Evolutionary conservation across 2,113 vertebrate species (phyloP).

Genomic region (Oxyura jamaicensis): DNA sequence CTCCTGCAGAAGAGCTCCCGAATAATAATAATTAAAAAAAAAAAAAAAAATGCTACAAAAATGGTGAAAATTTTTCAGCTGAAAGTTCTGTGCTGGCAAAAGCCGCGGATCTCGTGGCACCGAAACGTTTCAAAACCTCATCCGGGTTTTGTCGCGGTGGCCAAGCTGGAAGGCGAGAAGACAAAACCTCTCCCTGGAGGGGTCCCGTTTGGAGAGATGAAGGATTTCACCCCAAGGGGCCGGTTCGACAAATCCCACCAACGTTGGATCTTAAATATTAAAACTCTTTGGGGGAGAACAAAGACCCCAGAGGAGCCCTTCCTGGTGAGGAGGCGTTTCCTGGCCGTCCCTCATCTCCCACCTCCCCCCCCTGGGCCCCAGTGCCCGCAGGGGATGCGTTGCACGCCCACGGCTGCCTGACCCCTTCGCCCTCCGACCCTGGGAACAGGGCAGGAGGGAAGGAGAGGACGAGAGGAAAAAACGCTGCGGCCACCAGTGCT

Average conservation of each 20-base stretch:
- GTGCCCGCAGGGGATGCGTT: accelerated
- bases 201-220: accelerated
- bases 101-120: neutral
- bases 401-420: accelerated
- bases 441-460: neutral
- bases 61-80: neutral
- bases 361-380: neutral
- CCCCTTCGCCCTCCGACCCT: neutral
- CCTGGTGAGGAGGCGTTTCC: neutral
- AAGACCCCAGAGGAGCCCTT: neutral
- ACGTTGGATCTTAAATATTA: neutral
- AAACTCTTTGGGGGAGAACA: neutral
- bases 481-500: neutral
- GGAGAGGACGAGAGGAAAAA: neutral
- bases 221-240: neutral
- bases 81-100: neutral
- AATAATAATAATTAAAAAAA: neutral
- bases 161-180: neutral
- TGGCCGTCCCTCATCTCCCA: neutral
- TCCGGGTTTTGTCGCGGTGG: neutral
- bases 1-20: neutral
- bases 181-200: accelerated
- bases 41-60: neutral
- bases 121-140: neutral
- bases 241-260: neutral